Base-by-base conservation (phyloP, 2,888 invertebrate species). In the Apeira syringaria region DNA sequence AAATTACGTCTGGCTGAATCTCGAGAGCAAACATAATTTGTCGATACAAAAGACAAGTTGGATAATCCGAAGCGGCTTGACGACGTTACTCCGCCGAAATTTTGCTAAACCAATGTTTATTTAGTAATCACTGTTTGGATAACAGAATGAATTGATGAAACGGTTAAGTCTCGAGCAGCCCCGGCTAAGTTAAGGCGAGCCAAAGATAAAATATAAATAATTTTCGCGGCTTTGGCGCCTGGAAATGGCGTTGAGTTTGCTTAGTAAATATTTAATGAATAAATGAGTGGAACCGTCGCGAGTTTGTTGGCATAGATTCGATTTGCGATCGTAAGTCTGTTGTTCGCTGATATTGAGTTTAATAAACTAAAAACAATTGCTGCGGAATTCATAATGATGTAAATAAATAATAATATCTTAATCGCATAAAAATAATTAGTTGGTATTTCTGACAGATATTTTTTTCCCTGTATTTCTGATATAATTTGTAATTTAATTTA, bases 61-160 rank as follows among this genome's bases (percentile, higher is more conserved):
- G 66, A 69, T 72, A 68, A 72, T 72, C 63, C 64, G 8, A 52
- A 44, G 43, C 48, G 39, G 39, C 42, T 48, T 42, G 47, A 40
- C 44, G 51, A 48, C 58, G 51, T 45, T 50, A 49, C 29, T 30
- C 35, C 45, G 51, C 55, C 40, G 45, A 58, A 67, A 71, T 70
- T 69, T 68, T 62, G 62, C 65, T 52, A 53, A 49, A 55, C 53
- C 64, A 50, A 56, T 75, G 80, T 80, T 78, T 80, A 77, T 74
- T 74, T 72, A 71, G 70, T 71, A 70, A 77, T 75, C 74, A 66
- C 61, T 76, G 80, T 80, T 80, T 79, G 66, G 62, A 58, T 71
- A 72, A 69, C 68, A 59, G 68, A 62, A 67, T 61, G 74, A 77
- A 82, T 83, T 84, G 81, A 84, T 84, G 74, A 78, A 80, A 78